Percentiles rank a stretch among this genome's conserved stretches.
These are phyloP conservation scores for Clusia tigrina DNA, from an alignment of 2,888 invertebrate species.

Conservation along the genomic window DNA sequence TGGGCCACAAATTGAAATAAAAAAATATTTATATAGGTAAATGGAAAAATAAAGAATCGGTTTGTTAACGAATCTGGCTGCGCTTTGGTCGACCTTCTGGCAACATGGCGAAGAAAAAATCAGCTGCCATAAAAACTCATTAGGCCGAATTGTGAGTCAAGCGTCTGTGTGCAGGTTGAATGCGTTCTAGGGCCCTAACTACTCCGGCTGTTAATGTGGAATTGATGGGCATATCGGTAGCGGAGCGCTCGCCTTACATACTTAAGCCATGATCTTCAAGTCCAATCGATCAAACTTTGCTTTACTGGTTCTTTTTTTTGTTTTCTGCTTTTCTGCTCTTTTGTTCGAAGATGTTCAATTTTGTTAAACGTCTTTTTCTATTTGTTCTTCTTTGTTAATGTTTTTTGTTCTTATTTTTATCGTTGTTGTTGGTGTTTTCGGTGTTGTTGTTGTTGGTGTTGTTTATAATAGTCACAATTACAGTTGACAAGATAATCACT, in stretches of 20 bases:
- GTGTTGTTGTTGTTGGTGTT: background rate
- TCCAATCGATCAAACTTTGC: background rate
- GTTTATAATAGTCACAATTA: conserved; percentile 16
- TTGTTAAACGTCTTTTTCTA: background rate
- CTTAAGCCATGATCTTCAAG: background rate
- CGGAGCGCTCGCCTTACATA: background rate
- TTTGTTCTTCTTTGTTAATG: background rate
- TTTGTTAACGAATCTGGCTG: too few relatives aligned
- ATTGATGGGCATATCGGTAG: background rate
- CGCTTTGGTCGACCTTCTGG: too few relatives aligned
- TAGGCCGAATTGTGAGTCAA: too few relatives aligned
- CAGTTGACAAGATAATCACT: conserved; percentile 30
- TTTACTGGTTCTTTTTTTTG: background rate
- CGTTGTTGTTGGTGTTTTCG: too few relatives aligned
- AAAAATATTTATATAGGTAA: too few relatives aligned
- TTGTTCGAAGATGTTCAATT: background rate
- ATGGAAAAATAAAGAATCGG: too few relatives aligned
- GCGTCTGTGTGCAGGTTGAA: too few relatives aligned
- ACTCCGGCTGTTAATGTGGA: background rate
- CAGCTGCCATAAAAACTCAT: too few relatives aligned
- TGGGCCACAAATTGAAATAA: too few relatives aligned
- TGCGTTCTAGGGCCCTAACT: too few relatives aligned
- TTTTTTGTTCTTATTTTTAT: background rate
- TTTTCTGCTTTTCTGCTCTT: background rate
- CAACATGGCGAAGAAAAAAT: too few relatives aligned